Percentiles rank a stretch among this genome's conserved stretches.
Evolutionary conservation across 2,113 vertebrate species (phyloP).

Genomic region (Nymphicus hollandicus): DNA sequence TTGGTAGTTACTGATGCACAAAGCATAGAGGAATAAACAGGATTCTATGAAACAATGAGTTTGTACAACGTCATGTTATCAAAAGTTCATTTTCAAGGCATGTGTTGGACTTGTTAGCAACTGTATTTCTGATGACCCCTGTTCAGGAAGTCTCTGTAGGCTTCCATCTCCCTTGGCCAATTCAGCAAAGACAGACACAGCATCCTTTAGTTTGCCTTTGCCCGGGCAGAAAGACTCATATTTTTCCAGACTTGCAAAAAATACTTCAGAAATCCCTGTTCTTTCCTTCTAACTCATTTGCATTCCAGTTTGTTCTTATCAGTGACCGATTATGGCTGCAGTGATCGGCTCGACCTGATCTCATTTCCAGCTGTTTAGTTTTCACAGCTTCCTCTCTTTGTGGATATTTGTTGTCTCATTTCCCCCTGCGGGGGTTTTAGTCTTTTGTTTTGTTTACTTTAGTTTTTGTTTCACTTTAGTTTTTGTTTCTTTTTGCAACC

Average conservation of each 20-base stretch:
- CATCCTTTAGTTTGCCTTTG: background rate
- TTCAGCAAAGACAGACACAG: background rate
- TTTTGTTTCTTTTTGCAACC: background rate
- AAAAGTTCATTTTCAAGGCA: background rate
- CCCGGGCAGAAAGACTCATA: background rate
- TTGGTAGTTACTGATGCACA: background rate
- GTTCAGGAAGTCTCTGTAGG: background rate
- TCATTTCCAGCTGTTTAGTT: slow-evolving; percentile 28
- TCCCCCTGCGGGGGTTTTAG: background rate
- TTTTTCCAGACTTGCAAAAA: background rate
- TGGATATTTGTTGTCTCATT: background rate
- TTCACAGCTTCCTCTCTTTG: background rate
- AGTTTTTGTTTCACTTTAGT: background rate
- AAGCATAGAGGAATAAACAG: background rate
- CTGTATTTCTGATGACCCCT: background rate
- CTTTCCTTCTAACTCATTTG: background rate
- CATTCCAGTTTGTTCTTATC: background rate
- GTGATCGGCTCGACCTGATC: background rate
- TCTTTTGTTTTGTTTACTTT: background rate
- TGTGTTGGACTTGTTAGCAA: background rate
- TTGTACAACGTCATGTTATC: background rate
- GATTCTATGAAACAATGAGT: background rate
- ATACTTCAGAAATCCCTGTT: background rate
- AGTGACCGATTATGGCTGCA: background rate
- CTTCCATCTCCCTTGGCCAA: background rate